These are phyloP conservation scores for Liasis olivaceus DNA, from an alignment of 2,797 vertebrate genomes.

Conservation along the genomic window DNA sequence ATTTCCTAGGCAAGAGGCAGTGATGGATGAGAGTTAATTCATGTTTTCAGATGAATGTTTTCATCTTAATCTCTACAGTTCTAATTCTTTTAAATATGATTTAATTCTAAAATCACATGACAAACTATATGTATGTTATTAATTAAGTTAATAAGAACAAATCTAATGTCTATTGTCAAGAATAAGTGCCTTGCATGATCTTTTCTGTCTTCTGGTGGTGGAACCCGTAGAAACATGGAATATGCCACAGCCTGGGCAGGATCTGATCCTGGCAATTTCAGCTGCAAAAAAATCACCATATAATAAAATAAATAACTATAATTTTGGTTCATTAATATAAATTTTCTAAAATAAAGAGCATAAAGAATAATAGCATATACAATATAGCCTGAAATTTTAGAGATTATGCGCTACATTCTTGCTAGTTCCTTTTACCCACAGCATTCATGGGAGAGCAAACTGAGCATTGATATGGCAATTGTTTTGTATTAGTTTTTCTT, in stretches of 20 bases:
- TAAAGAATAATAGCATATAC: neutral
- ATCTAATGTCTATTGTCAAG: neutral
- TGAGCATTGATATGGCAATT: neutral
- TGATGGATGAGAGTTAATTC: neutral
- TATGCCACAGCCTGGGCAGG: constrained; percentile 59
- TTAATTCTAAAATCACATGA: neutral
- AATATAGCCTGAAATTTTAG: neutral
- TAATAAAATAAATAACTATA: neutral
- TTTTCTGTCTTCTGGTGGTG: constrained; percentile 63
- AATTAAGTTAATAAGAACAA: neutral
- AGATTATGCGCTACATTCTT: neutral
- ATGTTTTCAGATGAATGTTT: neutral
- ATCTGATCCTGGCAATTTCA: constrained; percentile 55
- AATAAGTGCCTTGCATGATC: constrained; percentile 55
- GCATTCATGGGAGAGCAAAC: neutral
- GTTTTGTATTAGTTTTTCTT: neutral
- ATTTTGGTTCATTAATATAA: neutral
- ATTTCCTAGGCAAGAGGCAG: neutral
- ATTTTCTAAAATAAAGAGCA: neutral
- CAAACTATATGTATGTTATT: neutral
- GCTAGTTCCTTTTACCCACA: neutral
- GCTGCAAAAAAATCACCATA: constrained; percentile 53
- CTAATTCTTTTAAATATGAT: neutral
- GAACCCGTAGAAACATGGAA: constrained; percentile 66
- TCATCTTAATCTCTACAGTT: neutral